Evolutionary conservation across 2,888 invertebrate species (phyloP), one percentile per base, ranked within the genome.

Genomic region (Craniophora ligustri): DNA sequence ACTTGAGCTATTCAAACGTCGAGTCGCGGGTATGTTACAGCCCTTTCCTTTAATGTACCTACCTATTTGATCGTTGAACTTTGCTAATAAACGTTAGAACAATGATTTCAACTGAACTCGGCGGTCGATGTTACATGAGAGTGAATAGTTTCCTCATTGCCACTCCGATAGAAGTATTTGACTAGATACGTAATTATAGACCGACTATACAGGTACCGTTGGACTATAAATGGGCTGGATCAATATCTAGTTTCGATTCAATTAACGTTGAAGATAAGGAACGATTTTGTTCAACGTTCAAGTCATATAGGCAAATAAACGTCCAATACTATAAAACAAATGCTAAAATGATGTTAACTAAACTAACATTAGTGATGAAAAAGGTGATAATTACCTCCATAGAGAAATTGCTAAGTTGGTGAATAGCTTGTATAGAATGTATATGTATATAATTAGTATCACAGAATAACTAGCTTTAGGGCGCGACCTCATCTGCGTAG

Each of bases 71-170:
- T 76, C 72, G 74, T 67, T 67, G 60, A 81, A 79, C 79, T 81
- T 79, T 77, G 57, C 68, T 75, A 79, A 81, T 81, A 79, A 78
- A 79, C 76, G 79, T 76, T 77, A 53, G 76, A 79, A 75, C 77
- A 74, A 75, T 78, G 65, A 80, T 79, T 78, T 74, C 51, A 61
- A 62, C 60, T 50, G 58, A 54, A 50, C 62, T 67, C 64, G 47
- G 72, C 62, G 73, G 76, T 76, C 64, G 67, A 57, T 69, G 64
- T 78, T 72, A 73, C 56, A 69, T 46, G 60, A 48, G 55, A 74
- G 67, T 75, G 72, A 77, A 81, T 76, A 78, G 78, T 78, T 77
- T 67, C 46, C 40, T 36, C 47, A 42, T 58, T 47, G 54, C 62
- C 57, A 59, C 62, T 67, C 34, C 46, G 30, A 44, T 46, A 48